phyloP scores from a whole-genome alignment of 1,140 invertebrate genomes.

The Pseudachorutes palmiensis region DNA sequence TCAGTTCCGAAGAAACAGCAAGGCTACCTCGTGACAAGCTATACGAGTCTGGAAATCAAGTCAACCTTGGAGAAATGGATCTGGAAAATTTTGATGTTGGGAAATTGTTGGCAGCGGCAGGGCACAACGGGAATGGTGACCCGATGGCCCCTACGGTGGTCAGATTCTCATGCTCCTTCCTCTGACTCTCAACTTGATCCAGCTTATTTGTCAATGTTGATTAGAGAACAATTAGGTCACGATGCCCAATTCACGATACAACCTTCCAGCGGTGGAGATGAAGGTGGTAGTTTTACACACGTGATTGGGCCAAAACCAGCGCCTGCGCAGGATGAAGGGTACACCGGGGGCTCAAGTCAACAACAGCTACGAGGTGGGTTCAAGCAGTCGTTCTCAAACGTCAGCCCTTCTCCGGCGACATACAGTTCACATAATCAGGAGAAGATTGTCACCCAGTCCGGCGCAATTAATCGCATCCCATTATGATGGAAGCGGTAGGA shows the following conservation, averaged over 20 bases:
- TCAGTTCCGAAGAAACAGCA: neutral
- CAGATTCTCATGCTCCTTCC: neutral
- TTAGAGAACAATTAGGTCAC: neutral
- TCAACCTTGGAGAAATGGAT: constrained; percentile 2
- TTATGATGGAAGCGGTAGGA: too few species aligned
- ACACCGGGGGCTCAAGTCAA: neutral
- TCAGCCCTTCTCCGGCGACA: neutral
- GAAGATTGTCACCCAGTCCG: neutral
- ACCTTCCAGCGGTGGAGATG: neutral
- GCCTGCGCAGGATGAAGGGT: neutral
- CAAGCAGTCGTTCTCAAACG: neutral
- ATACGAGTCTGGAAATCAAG: neutral
- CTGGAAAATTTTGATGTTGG: neutral
- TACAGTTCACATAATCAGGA: neutral
- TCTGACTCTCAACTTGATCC: neutral
- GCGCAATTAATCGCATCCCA: neutral
- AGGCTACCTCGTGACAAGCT: neutral
- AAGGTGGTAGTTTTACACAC: neutral
- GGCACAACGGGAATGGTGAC: neutral
- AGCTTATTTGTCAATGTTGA: neutral
- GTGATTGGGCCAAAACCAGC: neutral
- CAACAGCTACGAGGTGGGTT: neutral
- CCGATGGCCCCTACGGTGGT: neutral
- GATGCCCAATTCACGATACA: neutral
- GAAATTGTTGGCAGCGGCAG: neutral